phyloP scores from a whole-genome alignment of 2,888 invertebrate genomes.

The Hypena proboscidalis region DNA sequence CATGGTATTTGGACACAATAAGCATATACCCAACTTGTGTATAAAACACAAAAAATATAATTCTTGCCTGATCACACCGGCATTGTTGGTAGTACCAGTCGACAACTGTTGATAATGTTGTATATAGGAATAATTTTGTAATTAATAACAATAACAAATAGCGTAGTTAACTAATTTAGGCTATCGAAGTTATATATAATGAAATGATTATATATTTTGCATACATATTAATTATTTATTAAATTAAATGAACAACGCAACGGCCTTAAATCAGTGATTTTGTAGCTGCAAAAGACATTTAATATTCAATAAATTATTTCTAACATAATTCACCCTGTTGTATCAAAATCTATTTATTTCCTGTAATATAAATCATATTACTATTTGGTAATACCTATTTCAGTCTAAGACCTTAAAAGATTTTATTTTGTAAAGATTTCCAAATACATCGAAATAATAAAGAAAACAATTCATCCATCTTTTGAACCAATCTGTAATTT shows the following conservation, averaged over 20 bases:
- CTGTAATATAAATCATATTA: no score
- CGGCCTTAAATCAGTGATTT: constrained; percentile 25
- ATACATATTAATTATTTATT: constrained; percentile 30
- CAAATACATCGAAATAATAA: neutral
- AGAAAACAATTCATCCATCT: neutral
- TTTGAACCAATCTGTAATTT: neutral
- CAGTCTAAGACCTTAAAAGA: constrained; percentile 18
- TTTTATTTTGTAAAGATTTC: constrained; percentile 3
- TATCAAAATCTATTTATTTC: no score
- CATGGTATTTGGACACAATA: no score
- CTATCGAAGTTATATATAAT: constrained; percentile 30
- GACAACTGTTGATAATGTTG: constrained; percentile 39
- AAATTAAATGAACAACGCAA: constrained; percentile 14
- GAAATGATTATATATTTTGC: constrained; percentile 39
- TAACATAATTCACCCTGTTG: constrained; percentile 5
- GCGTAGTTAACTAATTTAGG: constrained; percentile 53
- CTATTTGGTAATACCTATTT: no score
- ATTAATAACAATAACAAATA: constrained; percentile 48
- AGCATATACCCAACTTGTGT: neutral
- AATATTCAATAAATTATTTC: constrained; percentile 8
- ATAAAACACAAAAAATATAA: neutral
- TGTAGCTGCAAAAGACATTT: constrained; percentile 36
- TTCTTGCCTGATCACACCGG: neutral
- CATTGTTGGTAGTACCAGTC: constrained; percentile 18
- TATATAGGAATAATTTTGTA: constrained; percentile 55